Percentiles rank a stretch among this genome's conserved stretches.
These are phyloP conservation scores for Drosophila kanekoi DNA, from an alignment of 2,888 invertebrate species.

Conservation along the genomic window DNA sequence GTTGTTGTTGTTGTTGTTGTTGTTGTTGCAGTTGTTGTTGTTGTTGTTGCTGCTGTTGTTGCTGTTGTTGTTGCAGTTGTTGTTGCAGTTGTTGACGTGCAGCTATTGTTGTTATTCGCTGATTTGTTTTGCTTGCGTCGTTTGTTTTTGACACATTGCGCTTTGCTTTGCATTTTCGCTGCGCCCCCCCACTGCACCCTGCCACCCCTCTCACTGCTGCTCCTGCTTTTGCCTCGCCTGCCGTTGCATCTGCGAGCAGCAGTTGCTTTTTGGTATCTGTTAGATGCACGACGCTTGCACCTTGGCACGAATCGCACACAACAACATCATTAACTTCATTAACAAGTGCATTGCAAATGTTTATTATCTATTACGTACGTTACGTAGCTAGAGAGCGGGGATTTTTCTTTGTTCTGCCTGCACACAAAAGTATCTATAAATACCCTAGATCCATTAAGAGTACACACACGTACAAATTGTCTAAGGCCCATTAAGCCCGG, in stretches of 20 bases:
- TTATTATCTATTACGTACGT: conserved; percentile 58
- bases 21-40: conserved; percentile 5
- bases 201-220: not conserved
- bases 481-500: not conserved
- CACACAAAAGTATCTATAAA: conserved; percentile 2
- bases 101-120: conserved; percentile 58
- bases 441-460: conserved; percentile 4
- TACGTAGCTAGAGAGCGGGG: conserved; percentile 46
- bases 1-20: conserved; percentile 1
- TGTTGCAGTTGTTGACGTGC: no score
- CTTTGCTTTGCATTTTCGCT: conserved; percentile 59
- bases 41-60: conserved; percentile 13
- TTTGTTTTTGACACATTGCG: conserved; percentile 62
- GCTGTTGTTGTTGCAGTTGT: not conserved
- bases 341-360: conserved; percentile 67
- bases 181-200: conserved; percentile 21
- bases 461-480: not conserved
- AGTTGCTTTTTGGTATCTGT: conserved; percentile 46
- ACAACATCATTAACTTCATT: conserved; percentile 73
- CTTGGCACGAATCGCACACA: conserved; percentile 70
- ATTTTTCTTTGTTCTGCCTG: conserved; percentile 7
- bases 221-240: not conserved
- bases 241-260: conserved; percentile 27
- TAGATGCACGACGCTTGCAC: conserved; percentile 65
- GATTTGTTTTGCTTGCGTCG: conserved; percentile 70